Evolutionary conservation across 1,140 invertebrate genomes (phyloP), one percentile per base, ranked within the genome.

Genomic region (Formica exsecta): DNA sequence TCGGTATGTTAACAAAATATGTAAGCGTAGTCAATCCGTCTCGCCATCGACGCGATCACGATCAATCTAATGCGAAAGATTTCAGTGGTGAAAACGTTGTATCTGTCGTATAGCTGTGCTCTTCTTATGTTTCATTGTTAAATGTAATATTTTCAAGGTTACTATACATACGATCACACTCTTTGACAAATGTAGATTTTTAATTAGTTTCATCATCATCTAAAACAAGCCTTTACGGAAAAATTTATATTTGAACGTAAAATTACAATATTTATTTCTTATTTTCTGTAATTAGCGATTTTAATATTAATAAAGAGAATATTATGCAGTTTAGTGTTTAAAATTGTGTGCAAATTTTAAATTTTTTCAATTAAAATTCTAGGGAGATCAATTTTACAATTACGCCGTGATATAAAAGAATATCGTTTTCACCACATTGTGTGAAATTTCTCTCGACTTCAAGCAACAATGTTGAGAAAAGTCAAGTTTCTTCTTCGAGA

Each of bases 361-460:
- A 51, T 36, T 19, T 54, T 57, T 5, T 1, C 19, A 19, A 41
- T 29, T 57, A 19, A 11, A 3, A 32, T 51, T 51, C 36, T 25
- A 59, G 6, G 7, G 41, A 51, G 4, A 38, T 54, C 29, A 19
- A 13, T 38, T 16, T 48, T 19, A 19, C 22, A 32, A 38, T 80
- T 57, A 38, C 13, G 44, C 41, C 2, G 6, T 25, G 76, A 38
- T 11, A 22, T 25, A 29, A 51, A 54, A 57, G 29, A 57, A n/a
- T 32, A 61, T 81, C 25, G 51, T 81, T 71, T 71, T 71, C 51
- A 71, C 8, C 44, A 65, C 9, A 19, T 41, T 25, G 9, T 11
- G 22, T 36, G 38, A 77, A 44, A 81, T 61, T 73, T 71, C 19
- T 71, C 54, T 81, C 54, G 22, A 71, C 51, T 38, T 80, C 25